Conservation (phyloP, 2,797 vertebrate genomes). For the Buphagus erythrorhynchus region DNA sequence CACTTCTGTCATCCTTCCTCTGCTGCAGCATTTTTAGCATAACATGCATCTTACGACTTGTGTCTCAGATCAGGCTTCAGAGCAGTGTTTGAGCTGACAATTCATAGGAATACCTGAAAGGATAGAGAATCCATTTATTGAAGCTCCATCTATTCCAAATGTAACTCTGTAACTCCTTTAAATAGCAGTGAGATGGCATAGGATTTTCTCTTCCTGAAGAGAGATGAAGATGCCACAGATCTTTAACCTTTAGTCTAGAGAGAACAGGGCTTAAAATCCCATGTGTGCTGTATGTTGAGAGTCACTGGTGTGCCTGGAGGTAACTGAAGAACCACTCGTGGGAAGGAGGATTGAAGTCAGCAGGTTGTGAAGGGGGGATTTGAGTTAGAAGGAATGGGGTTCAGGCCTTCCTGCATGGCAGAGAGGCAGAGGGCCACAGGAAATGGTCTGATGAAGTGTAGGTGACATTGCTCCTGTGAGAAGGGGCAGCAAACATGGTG, state of each 20-base stretch:
- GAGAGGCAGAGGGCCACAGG: not conserved
- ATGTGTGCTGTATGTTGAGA: rapidly evolving
- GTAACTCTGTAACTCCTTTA: not conserved
- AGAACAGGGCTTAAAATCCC: not conserved
- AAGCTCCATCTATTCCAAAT: not conserved
- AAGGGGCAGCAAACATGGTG: not conserved
- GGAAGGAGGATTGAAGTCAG: not conserved
- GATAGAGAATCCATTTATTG: not conserved
- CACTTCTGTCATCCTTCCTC: not conserved
- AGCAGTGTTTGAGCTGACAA: not conserved
- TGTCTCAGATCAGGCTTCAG: not conserved
- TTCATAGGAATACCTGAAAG: not conserved
- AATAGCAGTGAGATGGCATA: not conserved
- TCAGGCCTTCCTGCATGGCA: not conserved
- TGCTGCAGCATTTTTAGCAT: not conserved
- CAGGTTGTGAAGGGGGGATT: rapidly evolving
- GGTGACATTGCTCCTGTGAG: not conserved
- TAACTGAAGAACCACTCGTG: rapidly evolving
- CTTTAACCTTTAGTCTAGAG: not conserved
- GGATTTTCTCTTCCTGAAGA: not conserved
- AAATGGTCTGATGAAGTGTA: not conserved
- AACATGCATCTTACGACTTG: not conserved
- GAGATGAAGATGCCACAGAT: not conserved
- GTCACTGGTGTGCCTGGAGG: rapidly evolving
- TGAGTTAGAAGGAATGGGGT: not conserved